These are phyloP conservation scores for Premnoplex brunnescens DNA, from an alignment of 2,797 vertebrate genomes.

Conservation along the genomic window DNA sequence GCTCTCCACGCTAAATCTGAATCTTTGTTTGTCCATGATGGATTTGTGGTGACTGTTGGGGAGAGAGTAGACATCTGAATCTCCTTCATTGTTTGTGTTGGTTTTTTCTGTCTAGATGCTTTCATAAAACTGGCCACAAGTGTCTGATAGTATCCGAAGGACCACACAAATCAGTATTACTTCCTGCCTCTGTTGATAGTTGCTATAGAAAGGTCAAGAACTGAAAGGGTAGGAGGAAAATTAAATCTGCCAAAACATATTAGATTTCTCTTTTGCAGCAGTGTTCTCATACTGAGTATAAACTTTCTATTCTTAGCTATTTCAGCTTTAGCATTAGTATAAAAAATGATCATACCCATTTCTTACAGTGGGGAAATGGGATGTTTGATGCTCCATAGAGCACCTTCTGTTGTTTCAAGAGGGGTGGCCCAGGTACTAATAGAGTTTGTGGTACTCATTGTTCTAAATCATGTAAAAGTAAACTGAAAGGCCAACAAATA, in stretches of 20 bases:
- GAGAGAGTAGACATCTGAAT: neutral
- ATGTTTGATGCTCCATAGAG: neutral
- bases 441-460: neutral
- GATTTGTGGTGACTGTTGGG: neutral
- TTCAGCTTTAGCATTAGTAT: neutral
- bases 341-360: neutral
- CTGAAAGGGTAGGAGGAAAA: constrained; percentile 12
- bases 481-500: neutral
- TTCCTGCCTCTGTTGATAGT: neutral
- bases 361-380: neutral
- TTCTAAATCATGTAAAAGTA: neutral
- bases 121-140: neutral
- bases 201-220: constrained; percentile 30
- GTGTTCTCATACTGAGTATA: neutral
- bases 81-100: neutral
- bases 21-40: neutral
- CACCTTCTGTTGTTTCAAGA: neutral
- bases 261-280: constrained; percentile 4
- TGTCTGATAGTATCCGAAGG: neutral
- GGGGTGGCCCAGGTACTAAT: neutral
- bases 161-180: neutral
- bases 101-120: neutral
- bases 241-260: neutral
- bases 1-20: neutral
- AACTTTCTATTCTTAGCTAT: neutral